Evolutionary conservation across 1,140 invertebrate species (phyloP).

Genomic region (Araneus ventricosus): DNA sequence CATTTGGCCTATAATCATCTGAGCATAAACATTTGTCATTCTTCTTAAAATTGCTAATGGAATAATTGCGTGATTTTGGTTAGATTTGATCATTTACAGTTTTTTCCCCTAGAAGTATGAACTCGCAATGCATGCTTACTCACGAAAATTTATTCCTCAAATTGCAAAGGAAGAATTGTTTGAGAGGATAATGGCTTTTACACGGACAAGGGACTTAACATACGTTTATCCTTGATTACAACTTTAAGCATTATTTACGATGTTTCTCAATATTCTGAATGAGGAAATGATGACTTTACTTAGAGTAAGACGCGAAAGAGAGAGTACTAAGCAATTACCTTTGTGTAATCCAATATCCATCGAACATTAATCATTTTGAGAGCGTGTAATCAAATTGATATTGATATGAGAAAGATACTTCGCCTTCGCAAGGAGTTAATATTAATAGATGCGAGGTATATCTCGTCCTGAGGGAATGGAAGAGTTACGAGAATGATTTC

Average conservation of each 20-base stretch:
- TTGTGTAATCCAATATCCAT: constrained; percentile 15
- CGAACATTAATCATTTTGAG: constrained; percentile 23
- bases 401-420: background rate
- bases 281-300: constrained; percentile 16
- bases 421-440: background rate
- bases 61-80: background rate
- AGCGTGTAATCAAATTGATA: constrained; percentile 31
- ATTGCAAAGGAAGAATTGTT: background rate
- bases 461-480: background rate
- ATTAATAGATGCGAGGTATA: constrained; percentile 32
- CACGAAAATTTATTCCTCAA: background rate
- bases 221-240: background rate
- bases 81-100: background rate
- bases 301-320: background rate
- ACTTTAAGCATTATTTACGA: background rate
- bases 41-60: background rate
- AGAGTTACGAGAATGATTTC: background rate
- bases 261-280: background rate
- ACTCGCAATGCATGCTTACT: background rate
- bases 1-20: background rate
- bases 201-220: background rate
- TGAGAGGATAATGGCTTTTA: background rate
- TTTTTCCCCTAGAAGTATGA: background rate
- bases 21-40: background rate
- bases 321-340: constrained; percentile 18